These are phyloP conservation scores for Sebastes alutus DNA, from an alignment of 2,797 vertebrate species.

Conservation along the genomic window DNA sequence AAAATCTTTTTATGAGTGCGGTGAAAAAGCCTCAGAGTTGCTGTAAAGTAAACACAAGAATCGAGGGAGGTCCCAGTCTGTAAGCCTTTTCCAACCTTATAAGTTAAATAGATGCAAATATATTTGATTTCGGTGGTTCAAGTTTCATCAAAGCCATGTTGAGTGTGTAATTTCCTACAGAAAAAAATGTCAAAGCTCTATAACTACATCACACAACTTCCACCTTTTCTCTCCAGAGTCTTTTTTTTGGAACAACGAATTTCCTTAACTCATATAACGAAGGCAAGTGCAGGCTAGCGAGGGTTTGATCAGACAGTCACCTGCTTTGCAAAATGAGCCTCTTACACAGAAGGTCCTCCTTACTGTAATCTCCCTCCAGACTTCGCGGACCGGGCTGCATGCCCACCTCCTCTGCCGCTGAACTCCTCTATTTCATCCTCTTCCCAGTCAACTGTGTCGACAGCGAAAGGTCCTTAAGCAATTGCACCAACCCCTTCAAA, in stretches of 20 bases:
- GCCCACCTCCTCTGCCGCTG: conserved; percentile 22
- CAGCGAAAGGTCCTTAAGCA: conserved; percentile 9
- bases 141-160: neutral
- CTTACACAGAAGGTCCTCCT: neutral
- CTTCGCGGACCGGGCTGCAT: neutral
- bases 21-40: neutral
- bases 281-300: neutral
- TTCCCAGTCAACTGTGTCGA: neutral
- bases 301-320: neutral
- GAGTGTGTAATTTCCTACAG: neutral
- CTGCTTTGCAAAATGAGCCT: conserved; percentile 1
- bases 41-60: neutral
- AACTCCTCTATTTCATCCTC: conserved; percentile 4
- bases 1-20: neutral
- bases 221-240: neutral
- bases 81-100: neutral
- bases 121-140: neutral
- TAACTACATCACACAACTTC: neutral
- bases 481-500: conserved; percentile 11
- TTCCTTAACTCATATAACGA: neutral
- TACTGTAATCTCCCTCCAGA: conserved; percentile 31
- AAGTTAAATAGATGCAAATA: neutral
- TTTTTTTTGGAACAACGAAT: neutral
- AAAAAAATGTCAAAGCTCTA: neutral
- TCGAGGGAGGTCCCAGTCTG: neutral